Percentiles rank a stretch among this genome's conserved stretches.
Conservation (phyloP, 2,797 vertebrate genomes). For the Acanthurus leucopareius region DNA sequence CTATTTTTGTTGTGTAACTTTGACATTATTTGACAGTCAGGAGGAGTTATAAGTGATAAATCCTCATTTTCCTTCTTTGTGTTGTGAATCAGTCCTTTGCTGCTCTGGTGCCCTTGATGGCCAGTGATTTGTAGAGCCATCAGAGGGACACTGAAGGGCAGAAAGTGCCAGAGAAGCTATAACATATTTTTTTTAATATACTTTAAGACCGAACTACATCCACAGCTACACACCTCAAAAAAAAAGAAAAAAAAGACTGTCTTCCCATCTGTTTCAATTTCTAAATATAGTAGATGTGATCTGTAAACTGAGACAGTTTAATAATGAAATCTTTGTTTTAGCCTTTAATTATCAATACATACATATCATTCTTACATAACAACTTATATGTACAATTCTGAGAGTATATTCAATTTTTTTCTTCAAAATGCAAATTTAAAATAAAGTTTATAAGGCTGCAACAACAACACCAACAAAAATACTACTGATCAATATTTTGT, state of each 20-base stretch:
- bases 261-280: not conserved
- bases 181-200: not conserved
- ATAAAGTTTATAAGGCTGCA: not conserved
- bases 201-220: conserved; percentile 26
- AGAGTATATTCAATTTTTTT: no score
- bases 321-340: not conserved
- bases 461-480: not conserved
- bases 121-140: conserved; percentile 40
- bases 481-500: not conserved
- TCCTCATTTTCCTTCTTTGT: not conserved
- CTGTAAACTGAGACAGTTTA: not conserved
- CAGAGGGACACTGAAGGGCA: conserved; percentile 22
- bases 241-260: not conserved
- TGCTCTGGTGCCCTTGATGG: conserved; percentile 23
- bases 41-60: conserved; percentile 23
- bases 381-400: no score
- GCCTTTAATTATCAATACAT: not conserved
- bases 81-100: conserved; percentile 27
- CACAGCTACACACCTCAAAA: not conserved
- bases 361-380: no score
- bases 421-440: not conserved
- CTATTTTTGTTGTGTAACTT: not conserved
- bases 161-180: not conserved
- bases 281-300: not conserved
- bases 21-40: conserved; percentile 3